These are phyloP conservation scores for Vidua chalybeata DNA, from an alignment of 2,113 vertebrate species.

Conservation along the genomic window DNA sequence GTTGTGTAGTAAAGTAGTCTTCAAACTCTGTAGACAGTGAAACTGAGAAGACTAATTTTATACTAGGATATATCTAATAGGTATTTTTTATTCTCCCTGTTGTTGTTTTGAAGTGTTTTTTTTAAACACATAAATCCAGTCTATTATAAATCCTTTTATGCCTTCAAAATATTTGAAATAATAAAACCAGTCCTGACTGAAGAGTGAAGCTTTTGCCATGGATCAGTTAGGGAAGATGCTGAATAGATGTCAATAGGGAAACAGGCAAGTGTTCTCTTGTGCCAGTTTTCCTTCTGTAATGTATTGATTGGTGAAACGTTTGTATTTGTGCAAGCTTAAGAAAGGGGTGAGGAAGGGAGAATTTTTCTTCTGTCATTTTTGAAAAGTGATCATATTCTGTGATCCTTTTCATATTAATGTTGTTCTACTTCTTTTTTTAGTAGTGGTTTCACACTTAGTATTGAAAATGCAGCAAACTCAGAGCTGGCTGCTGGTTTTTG, in stretches of 20 bases:
- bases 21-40: neutral
- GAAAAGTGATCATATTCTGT: neutral
- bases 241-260: neutral
- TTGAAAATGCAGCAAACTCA: slow-evolving; percentile 21
- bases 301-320: neutral
- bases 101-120: neutral
- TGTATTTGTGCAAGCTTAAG: neutral
- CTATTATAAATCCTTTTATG: neutral
- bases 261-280: neutral
- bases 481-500: slow-evolving; percentile 6
- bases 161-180: neutral
- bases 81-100: neutral
- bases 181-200: neutral
- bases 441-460: neutral
- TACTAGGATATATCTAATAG: neutral
- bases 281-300: neutral
- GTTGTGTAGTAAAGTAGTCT: neutral
- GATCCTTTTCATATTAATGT: neutral
- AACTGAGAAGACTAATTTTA: neutral
- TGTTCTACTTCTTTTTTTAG: neutral
- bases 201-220: neutral
- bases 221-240: neutral
- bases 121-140: neutral
- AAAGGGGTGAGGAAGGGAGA: neutral
- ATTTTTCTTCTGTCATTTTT: neutral